Evolutionary conservation across 1,140 invertebrate species (phyloP).

Genomic region (Elysia chlorotica): DNA sequence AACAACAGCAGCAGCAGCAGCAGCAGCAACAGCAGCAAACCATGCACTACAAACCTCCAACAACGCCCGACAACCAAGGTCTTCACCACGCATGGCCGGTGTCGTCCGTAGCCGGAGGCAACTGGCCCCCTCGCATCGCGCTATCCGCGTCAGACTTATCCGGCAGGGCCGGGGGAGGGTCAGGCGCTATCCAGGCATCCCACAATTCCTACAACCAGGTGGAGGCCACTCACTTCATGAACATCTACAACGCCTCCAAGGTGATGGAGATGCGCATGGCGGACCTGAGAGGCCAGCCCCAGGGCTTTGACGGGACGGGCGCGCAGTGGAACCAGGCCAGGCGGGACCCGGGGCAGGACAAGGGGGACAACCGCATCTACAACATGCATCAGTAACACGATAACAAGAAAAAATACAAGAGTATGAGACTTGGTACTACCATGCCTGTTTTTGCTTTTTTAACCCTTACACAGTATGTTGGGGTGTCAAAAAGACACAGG

Average conservation of each 20-base stretch:
- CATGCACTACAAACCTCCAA: conserved; percentile 18
- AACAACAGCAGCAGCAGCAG: neutral
- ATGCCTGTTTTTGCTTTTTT: too few relatives aligned
- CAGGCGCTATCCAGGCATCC: too few relatives aligned
- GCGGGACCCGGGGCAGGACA: conserved; percentile 17
- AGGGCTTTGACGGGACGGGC: conserved; percentile 11
- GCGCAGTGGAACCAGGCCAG: conserved; percentile 17
- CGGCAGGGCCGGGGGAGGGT: too few relatives aligned
- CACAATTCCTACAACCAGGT: conserved; percentile 18
- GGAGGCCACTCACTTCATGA: conserved; percentile 18
- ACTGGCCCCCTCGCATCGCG: conserved; percentile 2
- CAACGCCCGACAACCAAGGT: conserved; percentile 16
- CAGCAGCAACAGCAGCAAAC: conserved; percentile 13
- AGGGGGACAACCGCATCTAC: conserved; percentile 22
- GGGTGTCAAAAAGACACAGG: too few relatives aligned
- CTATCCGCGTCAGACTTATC: too few relatives aligned
- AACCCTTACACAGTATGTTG: too few relatives aligned
- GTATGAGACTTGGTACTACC: too few relatives aligned
- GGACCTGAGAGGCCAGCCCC: conserved; percentile 8
- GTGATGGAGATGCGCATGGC: conserved; percentile 24
- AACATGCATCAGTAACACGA: conserved; percentile 22
- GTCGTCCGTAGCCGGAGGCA: neutral
- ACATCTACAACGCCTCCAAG: conserved; percentile 22
- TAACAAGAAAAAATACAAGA: too few relatives aligned
- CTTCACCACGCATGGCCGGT: conserved; percentile 11